Evolutionary conservation across 2,888 invertebrate species (phyloP).

Genomic region (Lobophora halterata): DNA sequence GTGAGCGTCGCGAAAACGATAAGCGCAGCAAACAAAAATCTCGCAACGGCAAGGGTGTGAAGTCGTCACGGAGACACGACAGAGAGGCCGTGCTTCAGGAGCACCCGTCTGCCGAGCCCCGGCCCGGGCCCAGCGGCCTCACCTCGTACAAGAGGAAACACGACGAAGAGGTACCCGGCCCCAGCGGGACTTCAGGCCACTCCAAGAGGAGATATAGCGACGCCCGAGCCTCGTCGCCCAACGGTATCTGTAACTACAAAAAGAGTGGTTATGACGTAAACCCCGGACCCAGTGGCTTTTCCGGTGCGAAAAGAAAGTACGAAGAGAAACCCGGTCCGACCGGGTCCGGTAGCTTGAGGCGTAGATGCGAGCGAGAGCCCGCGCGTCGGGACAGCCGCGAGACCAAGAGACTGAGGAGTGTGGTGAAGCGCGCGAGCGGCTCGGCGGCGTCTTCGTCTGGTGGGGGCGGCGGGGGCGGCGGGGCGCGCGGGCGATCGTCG

Average conservation of each 20-base stretch:
- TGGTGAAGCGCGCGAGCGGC: conserved; percentile 56
- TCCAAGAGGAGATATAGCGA: not conserved
- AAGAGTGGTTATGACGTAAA: no score
- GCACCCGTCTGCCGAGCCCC: no score
- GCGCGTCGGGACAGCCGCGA: conserved; percentile 40
- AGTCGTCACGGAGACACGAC: conserved; percentile 18
- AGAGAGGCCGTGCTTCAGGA: no score
- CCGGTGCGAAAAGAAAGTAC: not conserved
- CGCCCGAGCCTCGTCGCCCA: no score
- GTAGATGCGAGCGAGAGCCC: no score
- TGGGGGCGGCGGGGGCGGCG: no score
- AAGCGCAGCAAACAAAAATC: conserved; percentile 22
- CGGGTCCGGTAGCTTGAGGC: not conserved
- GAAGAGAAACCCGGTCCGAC: not conserved
- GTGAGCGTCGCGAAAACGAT: conserved; percentile 6
- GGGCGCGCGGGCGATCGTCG: no score
- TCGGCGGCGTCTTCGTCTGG: no score
- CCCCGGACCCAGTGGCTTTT: not conserved
- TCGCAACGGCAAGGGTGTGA: conserved; percentile 26
- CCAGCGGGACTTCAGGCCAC: not conserved
- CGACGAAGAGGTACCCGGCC: conserved; percentile 5
- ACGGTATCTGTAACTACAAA: no score
- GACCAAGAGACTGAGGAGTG: conserved; percentile 66
- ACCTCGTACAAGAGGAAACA: conserved; percentile 5
- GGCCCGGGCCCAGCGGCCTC: not conserved